phyloP scores from a whole-genome alignment of 2,113 vertebrate species.

The Anguilla rostrata region DNA sequence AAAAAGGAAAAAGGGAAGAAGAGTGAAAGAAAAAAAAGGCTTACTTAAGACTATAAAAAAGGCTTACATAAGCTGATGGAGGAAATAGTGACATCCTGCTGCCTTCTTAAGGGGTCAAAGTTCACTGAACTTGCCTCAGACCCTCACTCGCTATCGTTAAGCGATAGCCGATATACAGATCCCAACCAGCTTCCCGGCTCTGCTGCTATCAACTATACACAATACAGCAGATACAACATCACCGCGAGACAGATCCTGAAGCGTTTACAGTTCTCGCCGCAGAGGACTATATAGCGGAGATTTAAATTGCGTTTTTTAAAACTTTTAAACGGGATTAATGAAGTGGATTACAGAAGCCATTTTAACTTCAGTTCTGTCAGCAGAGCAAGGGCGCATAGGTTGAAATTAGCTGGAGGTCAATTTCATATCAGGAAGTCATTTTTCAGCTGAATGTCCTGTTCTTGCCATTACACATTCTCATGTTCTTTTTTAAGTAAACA shows the following conservation, averaged over 20 bases:
- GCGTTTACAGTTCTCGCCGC: neutral
- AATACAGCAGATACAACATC: neutral
- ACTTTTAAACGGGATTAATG: no score
- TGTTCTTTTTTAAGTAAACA: neutral
- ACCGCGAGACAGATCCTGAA: neutral
- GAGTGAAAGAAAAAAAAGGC: conserved; percentile 33
- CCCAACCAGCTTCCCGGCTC: neutral
- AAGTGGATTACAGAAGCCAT: no score
- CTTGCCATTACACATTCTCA: no score
- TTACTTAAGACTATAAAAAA: conserved; percentile 36
- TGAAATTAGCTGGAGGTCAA: no score
- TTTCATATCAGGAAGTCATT: no score
- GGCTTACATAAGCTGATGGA: conserved; percentile 30
- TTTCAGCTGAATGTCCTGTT: no score
- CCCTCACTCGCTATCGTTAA: neutral
- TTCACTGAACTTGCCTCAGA: neutral
- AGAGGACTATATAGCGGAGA: neutral
- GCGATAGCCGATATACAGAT: neutral
- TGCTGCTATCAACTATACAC: neutral
- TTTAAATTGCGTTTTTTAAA: no score
- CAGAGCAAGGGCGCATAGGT: no score
- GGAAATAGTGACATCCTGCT: conserved; percentile 17
- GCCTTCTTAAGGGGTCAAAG: conserved; percentile 14
- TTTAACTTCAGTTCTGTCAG: no score
- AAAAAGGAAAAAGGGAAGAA: conserved; percentile 36